Evolutionary conservation across 2,797 vertebrate genomes (phyloP), one percentile per base, ranked within the genome.

Genomic region (Carapus acus): DNA sequence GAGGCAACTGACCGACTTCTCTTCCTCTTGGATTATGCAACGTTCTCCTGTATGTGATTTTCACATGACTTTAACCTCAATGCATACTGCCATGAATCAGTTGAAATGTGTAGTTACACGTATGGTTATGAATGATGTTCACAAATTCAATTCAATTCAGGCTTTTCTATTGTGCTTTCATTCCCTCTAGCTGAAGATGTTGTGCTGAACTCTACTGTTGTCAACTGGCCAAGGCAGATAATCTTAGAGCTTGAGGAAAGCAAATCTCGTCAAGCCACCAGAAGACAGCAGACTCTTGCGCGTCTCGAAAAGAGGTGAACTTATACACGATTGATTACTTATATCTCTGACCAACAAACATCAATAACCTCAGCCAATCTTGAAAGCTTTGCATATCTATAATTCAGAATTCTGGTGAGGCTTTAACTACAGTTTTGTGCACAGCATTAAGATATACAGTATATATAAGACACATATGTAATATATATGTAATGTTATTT

Each of bases 161-260:
- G 4, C 13, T 37, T 4, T 34, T 2, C 19, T 4, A 14, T 1
- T 43, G 1, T 29, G 22, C 18, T 43, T n/a, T 6, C 13, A 3
- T 67, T 43, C 23, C 11, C 38, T 48, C 17, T 36, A 97, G 94
- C 34, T 57, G 87, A 91, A 37, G 93, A 96, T 57, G 67, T 95
- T 63, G 89, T 83, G 58, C 64, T 96, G 74, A 94, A 95, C 67
- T 87, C 89, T 40, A 54, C 24, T 6, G 80, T 93, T 58, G 91
- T 95, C 69, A 83, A 85, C 40, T 98, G 93, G 93, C 91, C 91
- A 2, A 80, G 67, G n/a, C 73, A 87, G 48, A 91, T 96, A 47
- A 64, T 82, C 44, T 62, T 47, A 14, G 58, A 91, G 49, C 89
- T 92, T 69, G 87, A 94, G 7, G 65, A 50, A n/a, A 82, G 80